A percentile compares a stretch with the other conserved stretches of the same genome.
Evolutionary conservation across 1,140 invertebrate genomes (phyloP).

Genomic region (Atta texana): DNA sequence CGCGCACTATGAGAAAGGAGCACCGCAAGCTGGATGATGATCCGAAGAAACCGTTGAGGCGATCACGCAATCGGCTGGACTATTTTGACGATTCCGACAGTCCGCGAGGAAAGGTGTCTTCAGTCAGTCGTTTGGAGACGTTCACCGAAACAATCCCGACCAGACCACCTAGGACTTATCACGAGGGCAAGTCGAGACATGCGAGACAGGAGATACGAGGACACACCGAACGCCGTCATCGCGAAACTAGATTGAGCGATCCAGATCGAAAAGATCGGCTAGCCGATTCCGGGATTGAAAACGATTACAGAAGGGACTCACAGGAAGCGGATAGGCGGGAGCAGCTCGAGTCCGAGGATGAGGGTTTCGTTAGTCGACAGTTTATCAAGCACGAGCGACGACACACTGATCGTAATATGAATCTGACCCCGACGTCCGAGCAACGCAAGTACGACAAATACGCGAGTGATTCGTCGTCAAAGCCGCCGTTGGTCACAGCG

Average conservation of each 20-base stretch:
- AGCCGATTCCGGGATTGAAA: constrained; percentile 92
- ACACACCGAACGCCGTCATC: constrained; percentile 77
- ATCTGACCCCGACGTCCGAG: constrained; percentile 76
- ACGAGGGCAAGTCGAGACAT: constrained; percentile 81
- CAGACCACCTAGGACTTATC: constrained; percentile 80
- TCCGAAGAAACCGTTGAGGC: constrained; percentile 79
- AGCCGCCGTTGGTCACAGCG: constrained; percentile 74
- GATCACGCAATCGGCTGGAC: constrained; percentile 81
- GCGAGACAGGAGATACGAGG: constrained; percentile 78
- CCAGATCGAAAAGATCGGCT: constrained; percentile 87
- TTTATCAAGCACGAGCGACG: constrained; percentile 89
- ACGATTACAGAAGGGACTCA: constrained; percentile 91
- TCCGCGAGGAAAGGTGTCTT: constrained; percentile 73
- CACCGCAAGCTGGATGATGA: constrained; percentile 73
- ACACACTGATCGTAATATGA: constrained; percentile 87
- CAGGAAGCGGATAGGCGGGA: constrained; percentile 87
- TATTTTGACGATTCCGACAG: constrained; percentile 83
- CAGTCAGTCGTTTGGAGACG: constrained; percentile 74
- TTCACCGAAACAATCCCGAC: constrained; percentile 78
- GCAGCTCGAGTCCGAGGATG: constrained; percentile 88
- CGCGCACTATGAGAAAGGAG: constrained; percentile 76
- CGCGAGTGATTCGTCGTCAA: constrained; percentile 72
- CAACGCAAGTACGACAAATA: constrained; percentile 87
- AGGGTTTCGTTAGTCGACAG: constrained; percentile 88
- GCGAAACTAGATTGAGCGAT: constrained; percentile 82